Percentiles rank a stretch among this genome's conserved stretches.
Conservation (phyloP, 2,888 invertebrate genomes). For the Apamea anceps region DNA sequence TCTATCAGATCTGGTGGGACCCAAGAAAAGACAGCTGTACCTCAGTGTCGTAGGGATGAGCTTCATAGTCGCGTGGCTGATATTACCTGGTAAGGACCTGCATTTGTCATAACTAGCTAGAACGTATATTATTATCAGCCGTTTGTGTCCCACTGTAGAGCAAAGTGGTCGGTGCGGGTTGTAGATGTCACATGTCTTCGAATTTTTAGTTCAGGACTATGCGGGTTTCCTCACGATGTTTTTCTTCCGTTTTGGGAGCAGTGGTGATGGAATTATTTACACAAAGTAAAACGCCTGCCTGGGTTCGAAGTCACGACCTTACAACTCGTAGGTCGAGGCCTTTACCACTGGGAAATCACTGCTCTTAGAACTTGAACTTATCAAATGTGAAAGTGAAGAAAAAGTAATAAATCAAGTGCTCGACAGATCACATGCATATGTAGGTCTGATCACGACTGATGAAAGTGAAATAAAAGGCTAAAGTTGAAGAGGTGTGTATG, state of each 20-base stretch:
- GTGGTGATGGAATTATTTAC: background rate
- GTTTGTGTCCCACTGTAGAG: background rate
- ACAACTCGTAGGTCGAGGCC: background rate
- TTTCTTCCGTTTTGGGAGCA: background rate
- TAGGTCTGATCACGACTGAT: background rate
- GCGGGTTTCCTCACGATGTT: no score
- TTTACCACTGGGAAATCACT: background rate
- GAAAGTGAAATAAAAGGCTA: conserved; percentile 15
- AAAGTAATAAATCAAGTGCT: conserved; percentile 1
- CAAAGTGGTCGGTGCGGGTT: no score
- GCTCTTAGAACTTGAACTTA: background rate
- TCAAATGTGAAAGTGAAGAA: conserved; percentile 1
- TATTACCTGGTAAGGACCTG: conserved; percentile 88
- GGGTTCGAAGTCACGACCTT: background rate
- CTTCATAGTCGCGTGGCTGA: conserved; percentile 91
- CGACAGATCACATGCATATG: background rate
- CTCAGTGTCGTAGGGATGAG: conserved; percentile 92
- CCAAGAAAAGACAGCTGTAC: conserved; percentile 89
- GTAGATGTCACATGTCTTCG: background rate
- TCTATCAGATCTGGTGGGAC: conserved; percentile 92
- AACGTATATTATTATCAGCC: background rate
- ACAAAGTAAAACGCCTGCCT: background rate
- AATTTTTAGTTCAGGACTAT: no score
- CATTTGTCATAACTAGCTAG: background rate
- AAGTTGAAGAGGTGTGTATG: conserved; percentile 60